These are phyloP conservation scores for Isurus oxyrinchus DNA, from an alignment of 2,113 vertebrate species.

Conservation along the genomic window DNA sequence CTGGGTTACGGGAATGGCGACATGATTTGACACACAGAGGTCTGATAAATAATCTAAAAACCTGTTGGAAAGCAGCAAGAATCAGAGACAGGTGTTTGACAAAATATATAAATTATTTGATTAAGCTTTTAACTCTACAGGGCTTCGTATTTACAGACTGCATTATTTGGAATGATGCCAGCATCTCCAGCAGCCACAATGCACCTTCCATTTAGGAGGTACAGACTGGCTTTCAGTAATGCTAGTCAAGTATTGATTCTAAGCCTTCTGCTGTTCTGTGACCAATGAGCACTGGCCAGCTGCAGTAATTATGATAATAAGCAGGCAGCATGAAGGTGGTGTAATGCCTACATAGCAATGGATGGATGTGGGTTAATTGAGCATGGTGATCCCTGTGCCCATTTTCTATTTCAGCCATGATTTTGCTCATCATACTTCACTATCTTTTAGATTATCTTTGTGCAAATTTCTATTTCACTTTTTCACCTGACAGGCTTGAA, in stretches of 20 bases:
- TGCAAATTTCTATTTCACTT: not conserved
- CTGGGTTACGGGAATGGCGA: constrained; percentile 94
- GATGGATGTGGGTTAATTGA: not conserved
- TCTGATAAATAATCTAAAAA: constrained; percentile 97
- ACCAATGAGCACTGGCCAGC: not conserved
- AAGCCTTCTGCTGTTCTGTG: not conserved
- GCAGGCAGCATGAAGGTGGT: not conserved
- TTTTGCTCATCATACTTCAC: not conserved
- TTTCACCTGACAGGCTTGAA: not conserved
- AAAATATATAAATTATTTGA: not conserved
- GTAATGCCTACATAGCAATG: not conserved
- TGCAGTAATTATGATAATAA: not conserved
- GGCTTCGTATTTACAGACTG: not conserved
- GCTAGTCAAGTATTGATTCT: not conserved
- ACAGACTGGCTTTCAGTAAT: not conserved
- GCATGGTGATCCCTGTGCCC: not conserved
- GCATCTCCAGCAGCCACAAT: not conserved
- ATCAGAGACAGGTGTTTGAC: not conserved
- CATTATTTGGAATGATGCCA: not conserved
- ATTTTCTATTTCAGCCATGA: not conserved
- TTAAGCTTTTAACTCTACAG: not conserved
- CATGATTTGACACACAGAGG: constrained; percentile 92
- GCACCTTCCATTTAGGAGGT: not conserved
- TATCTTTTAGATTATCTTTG: not conserved
- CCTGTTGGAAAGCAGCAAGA: constrained; percentile 51